Conservation (phyloP, 2,113 vertebrate species). For the Aramus guarauna region DNA sequence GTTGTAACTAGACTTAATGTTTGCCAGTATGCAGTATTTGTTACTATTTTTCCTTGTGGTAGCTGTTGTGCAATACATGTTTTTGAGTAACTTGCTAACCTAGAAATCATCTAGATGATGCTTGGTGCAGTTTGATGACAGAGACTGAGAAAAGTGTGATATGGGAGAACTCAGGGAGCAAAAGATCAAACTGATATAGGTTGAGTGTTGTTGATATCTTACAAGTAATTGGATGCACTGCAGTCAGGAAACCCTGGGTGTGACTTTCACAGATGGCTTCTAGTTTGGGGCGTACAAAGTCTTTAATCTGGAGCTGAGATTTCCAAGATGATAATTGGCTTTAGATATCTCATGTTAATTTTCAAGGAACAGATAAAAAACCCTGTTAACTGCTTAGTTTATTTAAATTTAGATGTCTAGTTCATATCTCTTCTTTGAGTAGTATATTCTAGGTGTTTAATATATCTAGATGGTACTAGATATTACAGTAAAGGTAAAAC, state of each 20-base stretch:
- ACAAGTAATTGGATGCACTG: not conserved
- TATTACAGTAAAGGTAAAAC: not conserved
- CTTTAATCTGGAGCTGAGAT: not conserved
- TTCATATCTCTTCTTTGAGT: not conserved
- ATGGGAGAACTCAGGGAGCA: not conserved
- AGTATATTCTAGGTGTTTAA: not conserved
- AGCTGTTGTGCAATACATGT: not conserved
- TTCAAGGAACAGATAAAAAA: not conserved
- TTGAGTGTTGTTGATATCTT: not conserved
- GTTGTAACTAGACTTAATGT: not conserved
- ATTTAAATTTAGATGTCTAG: not conserved
- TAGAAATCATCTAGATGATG: not conserved
- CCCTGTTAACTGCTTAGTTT: not conserved
- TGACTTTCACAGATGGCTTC: not conserved
- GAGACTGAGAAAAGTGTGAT: not conserved
- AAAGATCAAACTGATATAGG: not conserved
- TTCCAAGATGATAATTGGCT: not conserved
- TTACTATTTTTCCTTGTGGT: not conserved
- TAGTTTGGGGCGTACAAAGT: not conserved
- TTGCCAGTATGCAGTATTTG: not conserved
- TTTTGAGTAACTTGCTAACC: not conserved
- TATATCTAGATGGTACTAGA: not conserved
- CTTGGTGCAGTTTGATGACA: not conserved
- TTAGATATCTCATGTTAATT: not conserved
- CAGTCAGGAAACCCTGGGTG: not conserved